Base-by-base conservation (phyloP, 1,140 invertebrate species). In the Dufourea novaeangliae region DNA sequence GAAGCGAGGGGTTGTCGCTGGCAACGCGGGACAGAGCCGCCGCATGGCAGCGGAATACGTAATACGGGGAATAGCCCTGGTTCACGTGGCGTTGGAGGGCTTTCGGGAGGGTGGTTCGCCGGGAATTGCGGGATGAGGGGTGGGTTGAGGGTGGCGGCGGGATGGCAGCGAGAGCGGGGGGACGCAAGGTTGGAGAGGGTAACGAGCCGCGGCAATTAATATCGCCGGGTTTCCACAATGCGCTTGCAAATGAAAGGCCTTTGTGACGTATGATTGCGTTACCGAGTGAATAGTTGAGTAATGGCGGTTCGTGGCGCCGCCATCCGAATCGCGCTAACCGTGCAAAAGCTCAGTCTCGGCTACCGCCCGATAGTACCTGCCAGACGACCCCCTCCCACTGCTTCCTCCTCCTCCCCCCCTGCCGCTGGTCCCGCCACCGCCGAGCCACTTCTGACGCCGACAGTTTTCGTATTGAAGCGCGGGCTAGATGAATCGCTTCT, bases 231-330 rank as follows among this genome's bases (percentile, higher is more conserved):
- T 92, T 92, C 90, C 91, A 92, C 92, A 92, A 92, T 92, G 92
- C 91, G 90, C 92, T 92, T 92, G 92, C 92, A 92, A 92, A 92
- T 92, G 92, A 92, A 92, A 92, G 92, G 91, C 90, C 91, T 92
- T 92, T 92, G 92, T 92, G 92, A 92, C 92, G 92, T 92, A 91
- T 92, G 92, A 92, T 92, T 92, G 91, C 91, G 91, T 91, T 92
- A 90, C 88, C 91, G 88, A 91, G 90, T 92, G 92, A 92, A 92
- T 92, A 92, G 90, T 89, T 92, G 92, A 92, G 89, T 92, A 91
- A 92, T 92, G 91, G 92, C 87, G 88, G 88, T 90, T 84, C 87
- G 85, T 87, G 87, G 84, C 84, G 81, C 85, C 86, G 85, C 83
- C 83, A 77, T 72, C 86, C 88, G 88, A 89, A 88, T 89, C 87